Conservation (phyloP, 2,888 invertebrate genomes). For the Quadriops clusia region DNA sequence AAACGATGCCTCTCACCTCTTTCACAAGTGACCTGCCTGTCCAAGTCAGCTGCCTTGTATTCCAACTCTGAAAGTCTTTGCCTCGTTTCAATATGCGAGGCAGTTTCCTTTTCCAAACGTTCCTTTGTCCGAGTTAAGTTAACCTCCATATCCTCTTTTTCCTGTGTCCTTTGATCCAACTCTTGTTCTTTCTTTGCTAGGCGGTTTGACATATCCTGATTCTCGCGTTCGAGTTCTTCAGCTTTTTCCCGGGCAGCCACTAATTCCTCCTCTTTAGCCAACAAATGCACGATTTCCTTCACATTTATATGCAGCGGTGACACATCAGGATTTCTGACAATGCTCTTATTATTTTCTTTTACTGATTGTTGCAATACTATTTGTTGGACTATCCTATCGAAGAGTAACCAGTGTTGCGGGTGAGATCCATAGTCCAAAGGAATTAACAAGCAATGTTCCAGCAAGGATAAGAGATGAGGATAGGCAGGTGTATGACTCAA, state of each 20-base stretch:
- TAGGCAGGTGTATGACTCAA: constrained; percentile 87
- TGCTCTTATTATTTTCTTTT: constrained; percentile 19
- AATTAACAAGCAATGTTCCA: constrained; percentile 78
- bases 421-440: constrained; percentile 78
- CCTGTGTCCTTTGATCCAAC: constrained; percentile 76
- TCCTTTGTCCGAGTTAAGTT: constrained; percentile 72
- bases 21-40: constrained; percentile 57
- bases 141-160: constrained; percentile 85
- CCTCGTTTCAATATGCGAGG: constrained; percentile 74
- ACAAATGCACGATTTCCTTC: constrained; percentile 74
- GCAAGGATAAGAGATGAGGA: constrained; percentile 79
- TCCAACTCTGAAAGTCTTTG: constrained; percentile 58
- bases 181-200: constrained; percentile 89
- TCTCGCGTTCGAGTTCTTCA: constrained; percentile 78
- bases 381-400: constrained; percentile 91
- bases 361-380: constrained; percentile 67
- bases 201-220: constrained; percentile 74
- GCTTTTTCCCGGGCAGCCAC: constrained; percentile 78
- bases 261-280: constrained; percentile 89
- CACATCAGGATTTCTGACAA: constrained; percentile 67
- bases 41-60: constrained; percentile 39
- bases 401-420: constrained; percentile 85
- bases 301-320: constrained; percentile 83
- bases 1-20: constrained; percentile 69
- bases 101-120: constrained; percentile 78